These are phyloP conservation scores for Callionymus lyra DNA, from an alignment of 2,113 vertebrate species.

Conservation along the genomic window DNA sequence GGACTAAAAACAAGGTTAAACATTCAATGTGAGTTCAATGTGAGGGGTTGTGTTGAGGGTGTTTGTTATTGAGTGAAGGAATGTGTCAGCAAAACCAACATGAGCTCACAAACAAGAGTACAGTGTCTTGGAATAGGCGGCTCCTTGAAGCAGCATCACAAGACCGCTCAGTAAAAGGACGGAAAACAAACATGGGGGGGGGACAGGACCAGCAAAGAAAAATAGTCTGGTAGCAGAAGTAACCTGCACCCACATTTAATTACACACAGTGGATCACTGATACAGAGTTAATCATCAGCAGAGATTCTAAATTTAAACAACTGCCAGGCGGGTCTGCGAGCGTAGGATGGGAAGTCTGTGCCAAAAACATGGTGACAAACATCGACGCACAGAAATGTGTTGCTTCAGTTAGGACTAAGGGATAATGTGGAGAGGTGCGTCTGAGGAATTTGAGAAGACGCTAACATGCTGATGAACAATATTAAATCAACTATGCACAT, in stretches of 20 bases:
- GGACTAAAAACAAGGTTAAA: neutral
- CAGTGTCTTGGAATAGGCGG: slow-evolving; percentile 24
- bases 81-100: slow-evolving; percentile 20
- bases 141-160: slow-evolving; percentile 34
- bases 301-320: slow-evolving; percentile 18
- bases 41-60: slow-evolving; percentile 13
- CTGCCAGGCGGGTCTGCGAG: slow-evolving; percentile 6
- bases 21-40: slow-evolving; percentile 27
- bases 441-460: too few species aligned
- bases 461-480: too few species aligned
- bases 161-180: slow-evolving; percentile 25
- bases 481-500: too few species aligned
- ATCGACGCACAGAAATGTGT: slow-evolving; percentile 3
- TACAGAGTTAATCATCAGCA: slow-evolving; percentile 7
- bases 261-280: too few species aligned
- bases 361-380: slow-evolving; percentile 13
- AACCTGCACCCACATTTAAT: too few species aligned
- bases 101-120: slow-evolving; percentile 31
- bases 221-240: too few species aligned
- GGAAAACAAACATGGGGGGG: slow-evolving; percentile 23
- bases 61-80: slow-evolving; percentile 11
- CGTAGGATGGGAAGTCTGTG: slow-evolving; percentile 4
- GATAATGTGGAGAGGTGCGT: too few species aligned
- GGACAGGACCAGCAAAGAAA: too few species aligned
- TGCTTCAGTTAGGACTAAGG: neutral